These are phyloP conservation scores for Drosophila rufa DNA, from an alignment of 1,140 invertebrate genomes.

Conservation along the genomic window DNA sequence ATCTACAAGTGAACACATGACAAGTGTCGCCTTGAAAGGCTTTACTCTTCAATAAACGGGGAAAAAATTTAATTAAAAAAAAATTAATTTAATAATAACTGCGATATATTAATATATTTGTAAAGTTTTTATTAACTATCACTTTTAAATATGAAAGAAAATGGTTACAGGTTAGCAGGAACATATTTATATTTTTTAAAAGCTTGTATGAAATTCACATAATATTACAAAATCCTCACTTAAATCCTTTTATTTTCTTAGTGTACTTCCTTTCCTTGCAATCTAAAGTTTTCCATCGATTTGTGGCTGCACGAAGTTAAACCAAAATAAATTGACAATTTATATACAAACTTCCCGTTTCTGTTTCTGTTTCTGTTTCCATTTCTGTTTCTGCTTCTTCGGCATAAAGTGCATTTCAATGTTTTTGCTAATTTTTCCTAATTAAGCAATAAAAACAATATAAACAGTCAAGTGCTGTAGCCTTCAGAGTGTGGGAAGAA, in stretches of 20 bases:
- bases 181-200: background rate
- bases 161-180: background rate
- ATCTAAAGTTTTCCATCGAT: constrained; percentile 6
- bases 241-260: background rate
- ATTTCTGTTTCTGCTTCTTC: background rate
- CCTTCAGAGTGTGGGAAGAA: background rate
- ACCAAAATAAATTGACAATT: constrained; percentile 11
- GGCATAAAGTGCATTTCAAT: constrained; percentile 36
- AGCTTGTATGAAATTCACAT: too few species aligned
- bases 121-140: background rate
- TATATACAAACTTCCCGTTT: background rate
- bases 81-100: background rate
- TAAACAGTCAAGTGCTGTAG: background rate
- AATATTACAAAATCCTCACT: background rate
- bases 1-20: constrained; percentile 63
- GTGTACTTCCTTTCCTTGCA: background rate
- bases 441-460: constrained; percentile 20
- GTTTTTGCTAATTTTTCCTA: constrained; percentile 33
- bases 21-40: constrained; percentile 59
- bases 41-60: constrained; percentile 1
- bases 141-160: background rate
- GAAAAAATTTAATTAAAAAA: background rate
- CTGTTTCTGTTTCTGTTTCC: background rate
- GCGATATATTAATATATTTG: background rate
- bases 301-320: constrained; percentile 8